Evolutionary conservation across 2,797 vertebrate species (phyloP).

Genomic region (Coregonus suidteri): DNA sequence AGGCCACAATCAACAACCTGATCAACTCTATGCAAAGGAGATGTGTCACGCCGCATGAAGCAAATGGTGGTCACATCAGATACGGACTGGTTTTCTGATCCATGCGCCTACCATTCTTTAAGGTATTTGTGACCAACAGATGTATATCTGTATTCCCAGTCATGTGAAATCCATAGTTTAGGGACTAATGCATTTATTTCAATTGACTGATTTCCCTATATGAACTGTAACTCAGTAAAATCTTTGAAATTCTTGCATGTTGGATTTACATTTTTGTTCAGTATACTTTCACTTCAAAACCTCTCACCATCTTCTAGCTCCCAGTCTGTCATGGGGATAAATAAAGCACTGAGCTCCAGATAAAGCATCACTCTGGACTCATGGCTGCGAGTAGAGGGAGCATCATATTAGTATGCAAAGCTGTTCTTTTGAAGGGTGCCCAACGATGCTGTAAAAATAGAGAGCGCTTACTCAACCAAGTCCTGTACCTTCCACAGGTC

Average conservation of each 20-base stretch:
- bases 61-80: too few relatives aligned
- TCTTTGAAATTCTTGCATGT: too few relatives aligned
- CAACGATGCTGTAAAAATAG: conserved; percentile 4
- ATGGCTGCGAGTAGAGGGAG: conserved; percentile 10
- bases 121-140: too few relatives aligned
- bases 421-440: conserved; percentile 3
- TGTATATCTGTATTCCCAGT: too few relatives aligned
- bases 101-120: too few relatives aligned
- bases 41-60: too few relatives aligned
- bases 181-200: too few relatives aligned
- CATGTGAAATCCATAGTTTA: too few relatives aligned
- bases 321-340: background rate
- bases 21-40: too few relatives aligned
- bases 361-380: conserved; percentile 1
- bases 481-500: conserved; percentile 33
- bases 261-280: background rate
- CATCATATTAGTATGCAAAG: conserved; percentile 37
- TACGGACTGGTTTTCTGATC: too few relatives aligned
- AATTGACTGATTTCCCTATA: too few relatives aligned
- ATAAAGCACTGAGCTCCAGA: background rate
- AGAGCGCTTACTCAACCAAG: conserved; percentile 1
- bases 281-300: conserved; percentile 23
- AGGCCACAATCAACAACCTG: conserved; percentile 31
- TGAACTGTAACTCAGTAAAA: too few relatives aligned
- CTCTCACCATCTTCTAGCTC: background rate